phyloP scores from a whole-genome alignment of 1,140 invertebrate species.

The Zophobas atratus region DNA sequence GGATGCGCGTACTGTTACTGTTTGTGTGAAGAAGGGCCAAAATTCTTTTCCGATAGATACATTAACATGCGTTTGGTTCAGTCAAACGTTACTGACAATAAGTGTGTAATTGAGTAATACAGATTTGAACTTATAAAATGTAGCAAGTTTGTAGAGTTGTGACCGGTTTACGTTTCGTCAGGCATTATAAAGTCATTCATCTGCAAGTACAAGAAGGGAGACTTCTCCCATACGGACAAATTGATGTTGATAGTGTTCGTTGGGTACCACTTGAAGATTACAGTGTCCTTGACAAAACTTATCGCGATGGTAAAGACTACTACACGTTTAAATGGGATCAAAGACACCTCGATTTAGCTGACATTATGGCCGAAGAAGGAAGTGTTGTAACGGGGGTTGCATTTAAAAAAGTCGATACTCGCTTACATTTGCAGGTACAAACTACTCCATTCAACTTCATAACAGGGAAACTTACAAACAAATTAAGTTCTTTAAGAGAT shows the following conservation, averaged over 20 bases:
- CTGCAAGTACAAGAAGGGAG: conserved; percentile 70
- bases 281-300: conserved; percentile 68
- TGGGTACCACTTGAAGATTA: conserved; percentile 79
- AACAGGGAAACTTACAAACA: background rate
- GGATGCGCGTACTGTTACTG: conserved; percentile 92
- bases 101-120: background rate
- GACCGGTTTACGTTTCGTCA: conserved; percentile 66
- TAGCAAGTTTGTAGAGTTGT: conserved; percentile 74
- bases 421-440: background rate
- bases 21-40: conserved; percentile 81
- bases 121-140: no score
- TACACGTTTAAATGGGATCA: background rate
- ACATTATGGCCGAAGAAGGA: conserved; percentile 6
- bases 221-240: conserved; percentile 74
- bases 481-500: conserved; percentile 19
- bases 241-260: conserved; percentile 72
- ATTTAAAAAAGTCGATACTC: background rate
- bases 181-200: conserved; percentile 76
- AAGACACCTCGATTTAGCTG: background rate
- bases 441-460: background rate
- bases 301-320: conserved; percentile 55
- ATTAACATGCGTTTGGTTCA: no score
- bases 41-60: conserved; percentile 63
- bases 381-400: background rate
- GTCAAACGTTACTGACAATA: conserved; percentile 69